These are phyloP conservation scores for Carollia perspicillata DNA, from an alignment of 2,113 vertebrate genomes.

Conservation along the genomic window DNA sequence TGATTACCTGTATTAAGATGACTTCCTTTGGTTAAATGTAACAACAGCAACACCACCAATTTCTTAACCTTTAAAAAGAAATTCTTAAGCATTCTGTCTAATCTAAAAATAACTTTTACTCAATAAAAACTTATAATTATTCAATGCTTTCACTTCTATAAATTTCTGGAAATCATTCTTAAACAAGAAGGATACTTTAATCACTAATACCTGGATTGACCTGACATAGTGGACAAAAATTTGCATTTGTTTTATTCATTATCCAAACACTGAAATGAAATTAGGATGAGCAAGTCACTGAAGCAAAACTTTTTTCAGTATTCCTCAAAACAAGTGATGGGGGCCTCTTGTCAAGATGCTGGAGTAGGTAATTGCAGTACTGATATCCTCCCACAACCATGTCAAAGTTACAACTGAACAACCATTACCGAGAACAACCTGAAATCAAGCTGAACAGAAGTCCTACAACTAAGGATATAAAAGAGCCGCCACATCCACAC, in stretches of 20 bases:
- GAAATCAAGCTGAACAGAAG: background rate
- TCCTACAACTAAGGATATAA: background rate
- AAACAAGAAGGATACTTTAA: background rate
- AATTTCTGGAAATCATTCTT: constrained; percentile 41
- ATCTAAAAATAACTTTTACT: background rate
- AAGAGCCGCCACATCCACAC: background rate
- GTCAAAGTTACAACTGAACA: background rate
- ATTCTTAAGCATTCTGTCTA: background rate
- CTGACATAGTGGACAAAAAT: background rate
- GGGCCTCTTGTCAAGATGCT: background rate
- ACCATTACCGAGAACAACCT: background rate
- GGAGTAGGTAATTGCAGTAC: background rate
- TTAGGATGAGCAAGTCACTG: background rate
- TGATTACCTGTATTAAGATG: background rate
- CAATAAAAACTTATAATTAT: background rate
- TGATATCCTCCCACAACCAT: background rate
- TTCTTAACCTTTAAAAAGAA: constrained; percentile 32
- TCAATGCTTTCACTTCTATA: background rate
- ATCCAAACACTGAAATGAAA: background rate
- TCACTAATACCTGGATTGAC: background rate
- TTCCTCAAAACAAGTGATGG: constrained; percentile 2
- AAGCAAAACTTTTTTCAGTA: constrained; percentile 11
- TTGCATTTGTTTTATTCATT: constrained; percentile 37
- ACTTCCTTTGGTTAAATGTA: constrained; percentile 22
- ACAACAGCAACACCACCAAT: background rate